phyloP scores from a whole-genome alignment of 2,888 invertebrate species.

The Gandaritis pyraliata region DNA sequence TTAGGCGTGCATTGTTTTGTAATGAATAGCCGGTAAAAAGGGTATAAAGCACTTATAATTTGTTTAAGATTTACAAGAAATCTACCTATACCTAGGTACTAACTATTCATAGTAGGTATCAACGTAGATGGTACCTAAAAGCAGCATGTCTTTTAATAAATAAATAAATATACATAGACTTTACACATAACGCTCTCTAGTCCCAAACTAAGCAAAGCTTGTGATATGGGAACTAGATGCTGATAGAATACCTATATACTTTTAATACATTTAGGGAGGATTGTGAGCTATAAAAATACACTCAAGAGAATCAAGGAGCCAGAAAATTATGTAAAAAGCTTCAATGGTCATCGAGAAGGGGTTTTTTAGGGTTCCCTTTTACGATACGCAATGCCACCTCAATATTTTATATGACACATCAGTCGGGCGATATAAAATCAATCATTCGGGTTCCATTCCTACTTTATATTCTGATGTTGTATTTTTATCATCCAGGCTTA shows the following conservation, averaged over 20 bases:
- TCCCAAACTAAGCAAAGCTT: no score
- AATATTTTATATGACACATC: conserved; percentile 59
- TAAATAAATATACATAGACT: no score
- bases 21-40: no score
- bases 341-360: conserved; percentile 62
- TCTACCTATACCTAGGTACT: no score
- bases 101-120: no score
- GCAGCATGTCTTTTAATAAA: conserved; percentile 17
- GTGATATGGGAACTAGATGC: no score
- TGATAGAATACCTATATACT: no score
- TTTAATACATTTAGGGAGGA: conserved; percentile 26
- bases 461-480: conserved; percentile 66
- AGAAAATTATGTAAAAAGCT: conserved; percentile 76
- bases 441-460: conserved; percentile 55
- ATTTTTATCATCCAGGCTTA: conserved; percentile 50
- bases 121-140: no score
- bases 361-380: conserved; percentile 48
- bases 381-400: conserved; percentile 54
- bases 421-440: conserved; percentile 53
- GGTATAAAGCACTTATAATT: no score
- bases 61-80: no score
- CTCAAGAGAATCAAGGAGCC: conserved; percentile 68
- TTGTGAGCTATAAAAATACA: conserved; percentile 42
- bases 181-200: no score
- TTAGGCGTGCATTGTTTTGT: no score